phyloP scores from a whole-genome alignment of 2,113 vertebrate species.

The Albula goreensis region DNA sequence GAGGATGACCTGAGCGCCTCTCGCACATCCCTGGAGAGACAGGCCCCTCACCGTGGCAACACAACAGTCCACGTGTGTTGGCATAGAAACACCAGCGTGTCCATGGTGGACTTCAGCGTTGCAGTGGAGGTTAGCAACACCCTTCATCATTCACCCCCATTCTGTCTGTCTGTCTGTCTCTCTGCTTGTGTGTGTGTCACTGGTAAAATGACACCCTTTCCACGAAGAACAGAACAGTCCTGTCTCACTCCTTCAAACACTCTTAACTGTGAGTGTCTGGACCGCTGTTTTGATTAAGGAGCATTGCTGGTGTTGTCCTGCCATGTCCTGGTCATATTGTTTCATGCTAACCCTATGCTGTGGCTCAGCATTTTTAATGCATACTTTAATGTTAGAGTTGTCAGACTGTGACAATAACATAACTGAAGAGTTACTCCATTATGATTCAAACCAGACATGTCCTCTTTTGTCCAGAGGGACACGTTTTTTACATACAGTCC shows the following conservation, averaged over 20 bases:
- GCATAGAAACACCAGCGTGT: conserved; percentile 98
- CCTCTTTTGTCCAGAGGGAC: too few species aligned
- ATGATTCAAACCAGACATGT: too few species aligned
- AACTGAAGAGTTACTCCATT: too few species aligned
- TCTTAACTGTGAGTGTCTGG: neutral
- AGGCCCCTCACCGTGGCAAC: conserved; percentile 91
- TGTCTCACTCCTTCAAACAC: neutral
- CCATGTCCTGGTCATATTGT: too few species aligned
- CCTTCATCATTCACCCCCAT: neutral
- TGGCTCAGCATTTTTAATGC: too few species aligned
- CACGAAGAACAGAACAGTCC: neutral
- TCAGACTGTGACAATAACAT: too few species aligned
- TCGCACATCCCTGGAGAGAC: conserved; percentile 83
- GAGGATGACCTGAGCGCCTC: conserved; percentile 88
- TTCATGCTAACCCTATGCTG: too few species aligned
- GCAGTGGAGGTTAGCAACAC: conserved; percentile 88
- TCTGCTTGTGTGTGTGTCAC: conserved; percentile 10
- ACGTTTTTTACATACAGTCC: too few species aligned
- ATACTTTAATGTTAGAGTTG: too few species aligned
- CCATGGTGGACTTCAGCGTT: conserved; percentile 97
- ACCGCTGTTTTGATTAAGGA: too few species aligned
- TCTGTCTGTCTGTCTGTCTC: conserved; percentile 35
- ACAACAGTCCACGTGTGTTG: conserved; percentile 98
- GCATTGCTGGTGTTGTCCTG: too few species aligned
- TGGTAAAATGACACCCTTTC: neutral